A percentile compares a stretch with the other conserved stretches of the same genome.
These are phyloP conservation scores for Mohoua ochrocephala DNA, from an alignment of 2,113 vertebrate genomes.

Conservation along the genomic window DNA sequence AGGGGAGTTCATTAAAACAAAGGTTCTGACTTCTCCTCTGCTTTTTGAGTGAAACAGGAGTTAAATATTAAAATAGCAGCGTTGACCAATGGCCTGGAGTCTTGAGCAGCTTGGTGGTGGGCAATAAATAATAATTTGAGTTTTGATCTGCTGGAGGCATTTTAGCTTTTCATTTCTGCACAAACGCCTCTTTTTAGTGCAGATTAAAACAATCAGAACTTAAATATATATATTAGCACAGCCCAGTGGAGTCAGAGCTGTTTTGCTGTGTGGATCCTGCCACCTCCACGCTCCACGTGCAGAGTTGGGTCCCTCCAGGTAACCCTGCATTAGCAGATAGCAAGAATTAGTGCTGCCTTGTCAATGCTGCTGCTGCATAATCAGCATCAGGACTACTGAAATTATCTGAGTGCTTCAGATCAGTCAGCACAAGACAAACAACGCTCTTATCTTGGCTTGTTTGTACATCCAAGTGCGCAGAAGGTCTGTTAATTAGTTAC, in stretches of 20 bases:
- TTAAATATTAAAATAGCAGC: background rate
- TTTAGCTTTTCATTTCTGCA: background rate
- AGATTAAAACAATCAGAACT: background rate
- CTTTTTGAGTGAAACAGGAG: background rate
- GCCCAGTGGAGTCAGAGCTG: background rate
- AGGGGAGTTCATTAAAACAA: background rate
- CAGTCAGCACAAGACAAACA: constrained; percentile 20
- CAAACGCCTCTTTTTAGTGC: background rate
- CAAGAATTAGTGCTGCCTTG: background rate
- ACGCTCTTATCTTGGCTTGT: background rate
- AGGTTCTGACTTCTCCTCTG: background rate
- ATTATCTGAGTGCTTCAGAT: background rate
- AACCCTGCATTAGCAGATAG: background rate
- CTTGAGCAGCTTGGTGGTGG: background rate
- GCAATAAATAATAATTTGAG: background rate
- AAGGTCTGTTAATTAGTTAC: background rate
- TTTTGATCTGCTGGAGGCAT: background rate
- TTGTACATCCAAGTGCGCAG: background rate
- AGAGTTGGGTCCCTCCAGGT: background rate
- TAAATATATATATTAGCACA: background rate
- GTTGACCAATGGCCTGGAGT: background rate
- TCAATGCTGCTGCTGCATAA: background rate
- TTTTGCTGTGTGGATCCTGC: background rate
- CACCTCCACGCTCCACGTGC: background rate
- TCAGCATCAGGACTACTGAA: background rate